Conservation (phyloP, 2,888 invertebrate species). For the Malthinus flaveolus region DNA sequence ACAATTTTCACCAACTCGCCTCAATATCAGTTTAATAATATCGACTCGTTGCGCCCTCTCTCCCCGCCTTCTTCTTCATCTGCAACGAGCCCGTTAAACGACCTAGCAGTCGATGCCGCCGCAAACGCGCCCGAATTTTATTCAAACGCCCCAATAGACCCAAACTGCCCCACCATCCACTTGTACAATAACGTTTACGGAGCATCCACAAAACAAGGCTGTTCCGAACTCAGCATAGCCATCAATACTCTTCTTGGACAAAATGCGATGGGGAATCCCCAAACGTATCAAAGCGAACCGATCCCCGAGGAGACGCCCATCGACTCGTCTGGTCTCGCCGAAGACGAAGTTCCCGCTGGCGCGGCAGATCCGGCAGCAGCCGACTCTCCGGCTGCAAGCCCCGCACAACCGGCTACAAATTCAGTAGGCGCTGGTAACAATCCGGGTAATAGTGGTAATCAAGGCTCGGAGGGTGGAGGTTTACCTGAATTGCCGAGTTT, state of each 20-base stretch:
- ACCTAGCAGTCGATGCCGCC: slow-evolving; percentile 42
- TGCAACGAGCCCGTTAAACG: slow-evolving; percentile 33
- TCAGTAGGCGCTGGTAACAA: slow-evolving; percentile 31
- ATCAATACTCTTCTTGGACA: slow-evolving; percentile 71
- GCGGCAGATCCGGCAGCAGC: slow-evolving; percentile 32
- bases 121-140: neutral
- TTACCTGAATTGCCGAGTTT: slow-evolving; percentile 40
- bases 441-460: too few relatives aligned
- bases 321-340: slow-evolving; percentile 30
- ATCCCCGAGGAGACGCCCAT: slow-evolving; percentile 50
- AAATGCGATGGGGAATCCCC: slow-evolving; percentile 54
- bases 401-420: too few relatives aligned
- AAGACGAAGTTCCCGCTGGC: slow-evolving; percentile 33
- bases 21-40: slow-evolving; percentile 29
- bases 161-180: slow-evolving; percentile 60
- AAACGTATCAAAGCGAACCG: slow-evolving; percentile 46
- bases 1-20: slow-evolving; percentile 49
- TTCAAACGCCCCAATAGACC: slow-evolving; percentile 4
- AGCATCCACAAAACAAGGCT: slow-evolving; percentile 63
- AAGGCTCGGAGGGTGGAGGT: slow-evolving; percentile 24
- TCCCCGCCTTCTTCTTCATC: too few relatives aligned
- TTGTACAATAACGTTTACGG: slow-evolving; percentile 59
- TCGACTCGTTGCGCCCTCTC: too few relatives aligned
- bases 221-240: slow-evolving; percentile 70
- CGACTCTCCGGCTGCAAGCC: slow-evolving; percentile 25